These are phyloP conservation scores for Poeciliopsis occidentalis DNA, from an alignment of 2,113 vertebrate species.

Conservation along the genomic window DNA sequence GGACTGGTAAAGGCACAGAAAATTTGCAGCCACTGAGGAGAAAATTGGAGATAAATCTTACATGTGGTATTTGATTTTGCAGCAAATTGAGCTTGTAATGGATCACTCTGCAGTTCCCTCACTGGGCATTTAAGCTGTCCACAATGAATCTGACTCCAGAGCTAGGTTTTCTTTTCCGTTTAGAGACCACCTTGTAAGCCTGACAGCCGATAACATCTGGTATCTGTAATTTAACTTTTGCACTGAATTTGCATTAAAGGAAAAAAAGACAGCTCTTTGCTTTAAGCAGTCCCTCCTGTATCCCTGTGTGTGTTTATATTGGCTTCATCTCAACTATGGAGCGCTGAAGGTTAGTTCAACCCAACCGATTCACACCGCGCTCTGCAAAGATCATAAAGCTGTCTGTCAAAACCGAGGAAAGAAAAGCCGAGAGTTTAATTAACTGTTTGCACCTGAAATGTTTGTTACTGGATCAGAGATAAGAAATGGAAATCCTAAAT, in stretches of 20 bases:
- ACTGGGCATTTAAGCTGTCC: constrained; percentile 17
- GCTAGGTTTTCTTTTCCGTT: constrained; percentile 1
- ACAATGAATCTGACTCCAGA: constrained; percentile 1
- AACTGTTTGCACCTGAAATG: constrained; percentile 58
- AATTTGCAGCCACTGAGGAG: not conserved
- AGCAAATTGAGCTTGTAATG: constrained; percentile 20
- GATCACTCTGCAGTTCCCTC: constrained; percentile 21
- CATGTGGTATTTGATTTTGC: constrained; percentile 22
- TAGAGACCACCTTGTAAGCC: not conserved
- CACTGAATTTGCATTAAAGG: not conserved
- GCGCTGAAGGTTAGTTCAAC: constrained; percentile 49
- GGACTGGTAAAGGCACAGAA: constrained; percentile 1
- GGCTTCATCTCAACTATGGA: constrained; percentile 30
- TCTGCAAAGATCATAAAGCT: constrained; percentile 57
- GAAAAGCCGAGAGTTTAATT: constrained; percentile 55
- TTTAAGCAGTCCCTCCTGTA: constrained; percentile 6
- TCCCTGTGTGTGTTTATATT: constrained; percentile 34
- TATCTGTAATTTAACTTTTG: not conserved
- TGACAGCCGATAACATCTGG: not conserved
- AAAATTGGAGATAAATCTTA: constrained; percentile 15
- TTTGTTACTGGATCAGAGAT: constrained; percentile 65
- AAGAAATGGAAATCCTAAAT: constrained; percentile 48
- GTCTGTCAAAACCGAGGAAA: constrained; percentile 41
- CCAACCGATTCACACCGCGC: constrained; percentile 55
- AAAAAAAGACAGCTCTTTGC: not conserved